A percentile compares a stretch with the other conserved stretches of the same genome.
Conservation (phyloP, 2,113 vertebrate genomes). For the Lophius piscatorius region DNA sequence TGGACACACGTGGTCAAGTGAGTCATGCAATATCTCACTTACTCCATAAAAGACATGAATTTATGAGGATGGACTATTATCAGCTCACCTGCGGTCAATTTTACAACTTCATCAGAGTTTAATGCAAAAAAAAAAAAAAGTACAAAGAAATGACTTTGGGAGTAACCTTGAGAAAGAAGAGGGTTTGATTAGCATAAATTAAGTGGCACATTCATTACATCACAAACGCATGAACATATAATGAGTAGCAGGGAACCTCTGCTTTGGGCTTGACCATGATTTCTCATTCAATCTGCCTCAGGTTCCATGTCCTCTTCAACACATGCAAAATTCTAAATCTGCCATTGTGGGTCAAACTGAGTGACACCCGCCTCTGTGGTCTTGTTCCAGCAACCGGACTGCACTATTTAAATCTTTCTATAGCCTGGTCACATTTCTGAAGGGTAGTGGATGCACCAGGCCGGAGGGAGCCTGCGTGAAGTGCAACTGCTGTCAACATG, state of each 20-base stretch:
- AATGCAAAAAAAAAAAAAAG: conserved; percentile 37
- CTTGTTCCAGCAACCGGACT: conserved; percentile 24
- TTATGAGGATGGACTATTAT: conserved; percentile 57
- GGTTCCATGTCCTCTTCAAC: conserved; percentile 15
- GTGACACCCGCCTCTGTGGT: conserved; percentile 19
- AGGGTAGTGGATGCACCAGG: conserved; percentile 52
- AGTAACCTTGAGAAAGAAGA: conserved; percentile 72
- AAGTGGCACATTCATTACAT: conserved; percentile 69
- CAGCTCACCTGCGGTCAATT: conserved; percentile 51
- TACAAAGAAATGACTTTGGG: conserved; percentile 42
- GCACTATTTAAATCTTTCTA: conserved; percentile 33
- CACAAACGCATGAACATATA: conserved; percentile 64
- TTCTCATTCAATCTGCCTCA: no score
- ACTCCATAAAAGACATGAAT: conserved; percentile 50
- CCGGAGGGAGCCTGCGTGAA: conserved; percentile 57
- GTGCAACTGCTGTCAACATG: conserved; percentile 67
- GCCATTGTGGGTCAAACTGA: conserved; percentile 24
- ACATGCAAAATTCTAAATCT: no score
- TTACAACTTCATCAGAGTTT: conserved; percentile 43
- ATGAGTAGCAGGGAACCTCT: conserved; percentile 53
- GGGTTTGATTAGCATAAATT: conserved; percentile 72
- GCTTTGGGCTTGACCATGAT: conserved; percentile 13
- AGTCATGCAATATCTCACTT: conserved; percentile 28
- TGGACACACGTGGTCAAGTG: conserved; percentile 46
- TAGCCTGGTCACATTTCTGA: conserved; percentile 53